phyloP scores from a whole-genome alignment of 2,888 invertebrate species.

The Dorcus hopei region DNA sequence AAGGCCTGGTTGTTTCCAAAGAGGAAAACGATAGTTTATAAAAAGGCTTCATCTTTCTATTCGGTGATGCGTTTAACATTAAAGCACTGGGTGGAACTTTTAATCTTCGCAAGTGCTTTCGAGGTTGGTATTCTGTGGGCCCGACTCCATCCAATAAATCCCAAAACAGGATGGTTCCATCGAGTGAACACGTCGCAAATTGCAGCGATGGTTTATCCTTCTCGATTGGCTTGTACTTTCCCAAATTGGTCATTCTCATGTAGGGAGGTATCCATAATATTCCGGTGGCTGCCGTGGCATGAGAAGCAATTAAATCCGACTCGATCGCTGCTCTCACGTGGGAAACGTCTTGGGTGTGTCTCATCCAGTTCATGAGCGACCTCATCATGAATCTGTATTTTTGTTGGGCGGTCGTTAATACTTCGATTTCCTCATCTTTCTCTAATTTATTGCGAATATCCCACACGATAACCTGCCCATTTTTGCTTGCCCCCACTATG shows the following conservation, averaged over 20 bases:
- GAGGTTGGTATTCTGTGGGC: constrained; percentile 4
- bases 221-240: constrained; percentile 51
- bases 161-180: constrained; percentile 71
- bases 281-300: constrained; percentile 60
- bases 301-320: constrained; percentile 62
- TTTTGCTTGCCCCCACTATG: constrained; percentile 67
- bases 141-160: constrained; percentile 52
- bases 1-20: constrained; percentile 26
- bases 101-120: constrained; percentile 44
- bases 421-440: constrained; percentile 60
- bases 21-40: constrained; percentile 54
- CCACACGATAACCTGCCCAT: constrained; percentile 72
- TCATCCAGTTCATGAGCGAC: constrained; percentile 68
- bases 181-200: constrained; percentile 63
- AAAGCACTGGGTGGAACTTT: constrained; percentile 57
- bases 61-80: constrained; percentile 58
- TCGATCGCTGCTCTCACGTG: constrained; percentile 59
- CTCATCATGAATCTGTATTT: constrained; percentile 61
- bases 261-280: constrained; percentile 69
- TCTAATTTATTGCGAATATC: constrained; percentile 63
- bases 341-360: constrained; percentile 57
- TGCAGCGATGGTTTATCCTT: constrained; percentile 54
- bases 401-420: constrained; percentile 60
- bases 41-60: constrained; percentile 61
- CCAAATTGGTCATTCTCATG: constrained; percentile 58